Percentiles rank a stretch among this genome's conserved stretches.
Evolutionary conservation across 1,140 invertebrate genomes (phyloP).

Genomic region (Cardiocondyla obscurior): DNA sequence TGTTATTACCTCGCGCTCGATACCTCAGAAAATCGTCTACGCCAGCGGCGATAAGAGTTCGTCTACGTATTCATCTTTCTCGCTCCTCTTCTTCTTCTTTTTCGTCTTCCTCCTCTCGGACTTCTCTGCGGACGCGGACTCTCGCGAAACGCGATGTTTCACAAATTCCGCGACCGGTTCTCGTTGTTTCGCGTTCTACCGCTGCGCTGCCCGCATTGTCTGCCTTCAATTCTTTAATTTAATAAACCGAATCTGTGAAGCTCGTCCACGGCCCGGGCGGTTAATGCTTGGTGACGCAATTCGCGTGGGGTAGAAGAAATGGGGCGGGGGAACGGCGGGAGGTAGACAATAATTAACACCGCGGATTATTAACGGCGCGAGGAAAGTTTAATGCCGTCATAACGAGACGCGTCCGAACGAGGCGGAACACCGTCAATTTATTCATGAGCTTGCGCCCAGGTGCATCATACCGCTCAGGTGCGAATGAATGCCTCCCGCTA

Average conservation of each 20-base stretch:
- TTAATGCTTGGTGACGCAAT: neutral
- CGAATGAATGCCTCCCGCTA: conserved; percentile 61
- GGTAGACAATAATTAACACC: conserved; percentile 27
- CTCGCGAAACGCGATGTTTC: neutral
- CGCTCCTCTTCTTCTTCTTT: neutral
- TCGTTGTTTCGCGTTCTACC: neutral
- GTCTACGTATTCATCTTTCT: conserved; percentile 11
- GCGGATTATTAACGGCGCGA: conserved; percentile 20
- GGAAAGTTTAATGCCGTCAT: conserved; percentile 40
- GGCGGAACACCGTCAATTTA: conserved; percentile 37
- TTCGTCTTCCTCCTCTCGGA: neutral
- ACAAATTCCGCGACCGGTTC: neutral
- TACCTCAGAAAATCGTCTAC: neutral
- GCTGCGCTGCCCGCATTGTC: neutral
- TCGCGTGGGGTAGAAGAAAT: neutral
- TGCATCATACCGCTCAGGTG: conserved; percentile 21
- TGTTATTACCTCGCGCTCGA: neutral
- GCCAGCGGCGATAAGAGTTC: neutral
- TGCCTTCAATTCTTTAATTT: conserved; percentile 3
- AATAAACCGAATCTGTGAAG: conserved; percentile 9
- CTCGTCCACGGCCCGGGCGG: neutral
- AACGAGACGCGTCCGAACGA: neutral
- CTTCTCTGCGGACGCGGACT: neutral
- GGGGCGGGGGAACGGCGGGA: neutral
- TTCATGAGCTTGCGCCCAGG: conserved; percentile 39